Conservation (phyloP, 2,797 vertebrate genomes). For the Xiphophorus birchmanni region DNA sequence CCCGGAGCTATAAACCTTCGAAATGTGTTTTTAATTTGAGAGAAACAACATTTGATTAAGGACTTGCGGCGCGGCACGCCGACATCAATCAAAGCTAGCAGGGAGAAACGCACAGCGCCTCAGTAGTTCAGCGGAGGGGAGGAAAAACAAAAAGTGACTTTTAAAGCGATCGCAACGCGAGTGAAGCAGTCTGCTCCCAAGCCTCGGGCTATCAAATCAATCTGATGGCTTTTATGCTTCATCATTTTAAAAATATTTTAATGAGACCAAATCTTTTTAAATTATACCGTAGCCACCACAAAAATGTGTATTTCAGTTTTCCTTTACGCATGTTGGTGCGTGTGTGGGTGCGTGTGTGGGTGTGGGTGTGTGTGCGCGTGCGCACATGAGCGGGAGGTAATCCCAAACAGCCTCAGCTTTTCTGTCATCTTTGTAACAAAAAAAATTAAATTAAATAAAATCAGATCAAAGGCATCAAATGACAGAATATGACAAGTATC, state of each 20-base stretch:
- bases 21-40: slow-evolving; percentile 50
- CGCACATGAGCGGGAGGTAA: slow-evolving; percentile 3
- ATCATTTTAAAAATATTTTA: slow-evolving; percentile 61
- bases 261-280: slow-evolving; percentile 66
- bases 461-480: slow-evolving; percentile 59
- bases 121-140: slow-evolving; percentile 30
- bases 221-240: slow-evolving; percentile 54
- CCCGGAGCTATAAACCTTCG: slow-evolving; percentile 21
- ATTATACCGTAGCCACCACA: slow-evolving; percentile 40
- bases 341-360: slow-evolving; percentile 1
- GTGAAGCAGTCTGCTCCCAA: slow-evolving; percentile 43
- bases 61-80: slow-evolving; percentile 17
- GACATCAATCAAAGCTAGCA: slow-evolving; percentile 44
- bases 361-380: too few species aligned
- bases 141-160: slow-evolving; percentile 33
- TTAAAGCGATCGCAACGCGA: slow-evolving; percentile 58
- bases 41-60: slow-evolving; percentile 53
- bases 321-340: background rate
- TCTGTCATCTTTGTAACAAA: slow-evolving; percentile 43
- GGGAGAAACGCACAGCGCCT: slow-evolving; percentile 31
- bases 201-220: slow-evolving; percentile 50
- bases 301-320: slow-evolving; percentile 48
- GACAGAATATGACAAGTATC: slow-evolving; percentile 27
- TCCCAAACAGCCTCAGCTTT: slow-evolving; percentile 19
- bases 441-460: slow-evolving; percentile 32